Percentiles rank a stretch among this genome's conserved stretches.
phyloP scores from a whole-genome alignment of 2,888 invertebrate species.

The Phytoseiulus persimilis region DNA sequence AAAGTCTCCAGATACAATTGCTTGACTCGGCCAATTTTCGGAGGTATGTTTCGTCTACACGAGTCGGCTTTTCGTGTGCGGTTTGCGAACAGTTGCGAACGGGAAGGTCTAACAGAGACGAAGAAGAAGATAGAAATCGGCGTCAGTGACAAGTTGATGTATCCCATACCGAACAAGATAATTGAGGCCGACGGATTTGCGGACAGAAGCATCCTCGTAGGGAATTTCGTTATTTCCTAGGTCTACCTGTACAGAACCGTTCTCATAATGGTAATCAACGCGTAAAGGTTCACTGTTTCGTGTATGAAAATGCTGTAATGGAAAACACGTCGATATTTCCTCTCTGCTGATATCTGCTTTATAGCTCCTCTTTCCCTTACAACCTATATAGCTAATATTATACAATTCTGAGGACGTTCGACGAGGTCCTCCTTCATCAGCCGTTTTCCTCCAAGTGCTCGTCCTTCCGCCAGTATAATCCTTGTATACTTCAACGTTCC shows the following conservation, averaged over 20 bases:
- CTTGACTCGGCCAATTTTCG: too few species aligned
- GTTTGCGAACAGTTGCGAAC: neutral
- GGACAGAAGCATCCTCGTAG: neutral
- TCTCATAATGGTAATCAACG: neutral
- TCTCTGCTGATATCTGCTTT: neutral
- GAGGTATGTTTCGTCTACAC: too few species aligned
- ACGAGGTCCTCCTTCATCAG: neutral
- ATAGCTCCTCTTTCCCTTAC: neutral
- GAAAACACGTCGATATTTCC: neutral
- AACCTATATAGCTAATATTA: conserved; percentile 5
- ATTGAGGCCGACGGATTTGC: neutral
- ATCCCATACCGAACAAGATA: neutral
- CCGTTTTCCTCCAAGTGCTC: neutral
- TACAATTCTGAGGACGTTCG: neutral
- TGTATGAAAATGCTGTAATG: neutral
- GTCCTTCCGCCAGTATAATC: neutral
- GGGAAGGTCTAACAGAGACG: neutral
- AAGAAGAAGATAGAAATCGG: neutral
- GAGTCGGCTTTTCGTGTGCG: too few species aligned
- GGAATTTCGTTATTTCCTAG: neutral
- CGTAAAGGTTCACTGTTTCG: neutral
- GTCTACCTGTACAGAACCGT: neutral
- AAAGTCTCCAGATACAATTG: too few species aligned
- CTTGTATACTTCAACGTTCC: neutral
- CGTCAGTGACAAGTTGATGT: neutral